Evolutionary conservation across 2,888 invertebrate genomes (phyloP).

Genomic region (Drosophila lacicola): DNA sequence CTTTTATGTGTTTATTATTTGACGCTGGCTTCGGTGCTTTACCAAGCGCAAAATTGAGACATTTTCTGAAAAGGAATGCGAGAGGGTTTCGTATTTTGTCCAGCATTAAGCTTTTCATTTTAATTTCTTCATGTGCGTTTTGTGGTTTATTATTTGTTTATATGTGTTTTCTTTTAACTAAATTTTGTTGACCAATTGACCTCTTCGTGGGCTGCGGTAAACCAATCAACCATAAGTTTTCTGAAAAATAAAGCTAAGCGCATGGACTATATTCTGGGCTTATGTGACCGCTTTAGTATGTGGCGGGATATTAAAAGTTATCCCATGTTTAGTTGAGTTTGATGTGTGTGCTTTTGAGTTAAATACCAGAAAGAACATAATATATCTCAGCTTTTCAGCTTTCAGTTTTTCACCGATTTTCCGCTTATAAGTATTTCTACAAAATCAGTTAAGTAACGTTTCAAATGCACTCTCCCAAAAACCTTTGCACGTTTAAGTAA

Average conservation of each 20-base stretch:
- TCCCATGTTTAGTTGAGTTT: too few species aligned
- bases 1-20: slow-evolving; percentile 80
- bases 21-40: slow-evolving; percentile 61
- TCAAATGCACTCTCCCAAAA: too few species aligned
- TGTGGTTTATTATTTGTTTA: slow-evolving; percentile 41
- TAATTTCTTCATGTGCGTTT: slow-evolving; percentile 44
- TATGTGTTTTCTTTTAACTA: slow-evolving; percentile 32
- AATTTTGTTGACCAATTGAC: slow-evolving; percentile 36
- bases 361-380: too few species aligned
- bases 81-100: neutral
- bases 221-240: slow-evolving; percentile 5
- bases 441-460: too few species aligned
- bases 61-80: slow-evolving; percentile 43
- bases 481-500: too few species aligned
- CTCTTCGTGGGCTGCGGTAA: slow-evolving; percentile 4
- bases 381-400: too few species aligned
- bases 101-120: slow-evolving; percentile 38
- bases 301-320: too few species aligned
- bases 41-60: slow-evolving; percentile 71
- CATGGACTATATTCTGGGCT: neutral
- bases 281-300: too few species aligned
- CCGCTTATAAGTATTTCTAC: too few species aligned
- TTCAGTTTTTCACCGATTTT: too few species aligned
- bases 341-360: too few species aligned
- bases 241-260: neutral